phyloP scores from a whole-genome alignment of 2,888 invertebrate genomes.

The Heteromyza rotundicornis region DNA sequence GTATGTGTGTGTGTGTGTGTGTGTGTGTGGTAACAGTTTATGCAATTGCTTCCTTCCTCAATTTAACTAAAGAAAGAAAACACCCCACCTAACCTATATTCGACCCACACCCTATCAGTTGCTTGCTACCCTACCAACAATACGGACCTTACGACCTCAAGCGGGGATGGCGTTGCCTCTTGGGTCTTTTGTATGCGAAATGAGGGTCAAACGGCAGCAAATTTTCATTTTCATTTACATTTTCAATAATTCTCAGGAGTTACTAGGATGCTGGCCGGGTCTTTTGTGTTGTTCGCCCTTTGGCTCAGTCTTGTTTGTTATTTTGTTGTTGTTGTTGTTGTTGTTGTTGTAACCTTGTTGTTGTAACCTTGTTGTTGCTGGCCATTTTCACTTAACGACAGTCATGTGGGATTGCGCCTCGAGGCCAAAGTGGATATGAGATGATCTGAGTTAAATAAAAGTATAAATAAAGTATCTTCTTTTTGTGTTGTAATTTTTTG shows the following conservation, averaged over 20 bases:
- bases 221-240: slow-evolving; percentile 4
- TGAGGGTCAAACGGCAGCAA: slow-evolving; percentile 4
- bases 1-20: too few species aligned
- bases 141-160: too few species aligned
- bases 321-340: not conserved
- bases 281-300: too few species aligned
- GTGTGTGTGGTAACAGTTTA: too few species aligned
- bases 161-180: not conserved
- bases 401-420: not conserved
- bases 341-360: not conserved
- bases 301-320: too few species aligned
- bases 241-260: not conserved
- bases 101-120: not conserved
- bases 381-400: slow-evolving; percentile 2
- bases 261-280: not conserved
- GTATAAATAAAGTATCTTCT: not conserved
- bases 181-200: not conserved
- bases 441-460: not conserved
- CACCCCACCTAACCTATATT: too few species aligned
- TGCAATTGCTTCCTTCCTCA: too few species aligned
- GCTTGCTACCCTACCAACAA: not conserved
- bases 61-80: too few species aligned
- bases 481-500: not conserved
- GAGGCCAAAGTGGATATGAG: not conserved
- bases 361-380: not conserved